phyloP scores from a whole-genome alignment of 2,113 vertebrate genomes.

The Otocyon megalotis region DNA sequence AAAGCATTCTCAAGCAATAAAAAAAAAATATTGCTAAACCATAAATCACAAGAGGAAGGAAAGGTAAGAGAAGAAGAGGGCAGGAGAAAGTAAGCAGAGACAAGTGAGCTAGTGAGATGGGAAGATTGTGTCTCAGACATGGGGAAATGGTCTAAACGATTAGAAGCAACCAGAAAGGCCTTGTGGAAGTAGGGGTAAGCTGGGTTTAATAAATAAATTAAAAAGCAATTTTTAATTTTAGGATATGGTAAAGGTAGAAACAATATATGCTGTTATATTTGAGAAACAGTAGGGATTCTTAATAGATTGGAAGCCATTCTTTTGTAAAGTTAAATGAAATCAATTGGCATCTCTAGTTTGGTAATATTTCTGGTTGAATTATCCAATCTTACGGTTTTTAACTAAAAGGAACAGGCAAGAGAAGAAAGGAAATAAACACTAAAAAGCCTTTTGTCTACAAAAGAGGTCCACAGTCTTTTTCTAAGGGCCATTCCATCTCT shows the following conservation, averaged over 20 bases:
- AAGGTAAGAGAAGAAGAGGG: not conserved
- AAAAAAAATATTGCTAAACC: not conserved
- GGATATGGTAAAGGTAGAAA: not conserved
- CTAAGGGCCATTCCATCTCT: not conserved
- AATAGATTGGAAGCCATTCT: not conserved
- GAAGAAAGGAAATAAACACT: not conserved
- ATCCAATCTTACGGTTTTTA: constrained; percentile 21
- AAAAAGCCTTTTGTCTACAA: not conserved
- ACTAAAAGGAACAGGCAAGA: not conserved
- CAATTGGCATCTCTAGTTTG: not conserved
- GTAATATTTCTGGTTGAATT: constrained; percentile 1
- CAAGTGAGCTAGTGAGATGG: not conserved
- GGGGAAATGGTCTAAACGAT: not conserved
- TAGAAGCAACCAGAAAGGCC: not conserved
- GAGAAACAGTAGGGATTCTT: not conserved
- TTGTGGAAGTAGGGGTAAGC: not conserved
- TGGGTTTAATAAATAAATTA: not conserved
- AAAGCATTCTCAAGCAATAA: not conserved
- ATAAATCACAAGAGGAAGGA: not conserved
- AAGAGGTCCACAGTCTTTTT: not conserved
- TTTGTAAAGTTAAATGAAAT: constrained; percentile 5
- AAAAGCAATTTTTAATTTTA: not conserved
- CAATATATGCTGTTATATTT: not conserved
- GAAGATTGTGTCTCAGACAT: not conserved
- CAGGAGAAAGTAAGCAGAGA: not conserved